These are phyloP conservation scores for Promerops cafer DNA, from an alignment of 2,113 vertebrate species.

Conservation along the genomic window DNA sequence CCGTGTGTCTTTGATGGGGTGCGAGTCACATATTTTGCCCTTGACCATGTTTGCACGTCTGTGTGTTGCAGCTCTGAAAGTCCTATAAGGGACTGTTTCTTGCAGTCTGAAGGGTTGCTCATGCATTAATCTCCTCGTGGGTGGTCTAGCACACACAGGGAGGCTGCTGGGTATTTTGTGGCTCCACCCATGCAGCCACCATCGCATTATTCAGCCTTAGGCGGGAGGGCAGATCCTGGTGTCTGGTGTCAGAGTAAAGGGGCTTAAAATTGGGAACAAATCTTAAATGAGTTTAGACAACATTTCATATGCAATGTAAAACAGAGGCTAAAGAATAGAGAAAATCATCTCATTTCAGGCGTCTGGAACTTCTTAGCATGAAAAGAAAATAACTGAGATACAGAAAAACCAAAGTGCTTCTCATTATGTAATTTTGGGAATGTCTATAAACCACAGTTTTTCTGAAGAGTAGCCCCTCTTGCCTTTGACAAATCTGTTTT, in stretches of 20 bases:
- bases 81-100: background rate
- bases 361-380: background rate
- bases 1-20: background rate
- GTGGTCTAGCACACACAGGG: background rate
- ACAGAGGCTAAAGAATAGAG: background rate
- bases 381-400: background rate
- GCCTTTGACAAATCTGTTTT: background rate
- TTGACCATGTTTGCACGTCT: background rate
- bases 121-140: background rate
- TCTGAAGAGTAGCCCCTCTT: background rate
- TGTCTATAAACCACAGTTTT: background rate
- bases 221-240: background rate
- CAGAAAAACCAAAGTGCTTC: background rate
- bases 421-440: background rate
- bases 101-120: background rate
- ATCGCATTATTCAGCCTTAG: background rate
- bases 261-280: background rate
- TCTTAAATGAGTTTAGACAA: background rate
- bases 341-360: background rate
- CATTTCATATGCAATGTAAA: background rate
- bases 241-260: background rate
- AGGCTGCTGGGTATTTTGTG: background rate
- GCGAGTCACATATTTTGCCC: background rate
- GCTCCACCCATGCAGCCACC: background rate
- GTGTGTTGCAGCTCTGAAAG: background rate